Conservation (phyloP, 2,888 invertebrate species). For the Tenodera sinensis region DNA sequence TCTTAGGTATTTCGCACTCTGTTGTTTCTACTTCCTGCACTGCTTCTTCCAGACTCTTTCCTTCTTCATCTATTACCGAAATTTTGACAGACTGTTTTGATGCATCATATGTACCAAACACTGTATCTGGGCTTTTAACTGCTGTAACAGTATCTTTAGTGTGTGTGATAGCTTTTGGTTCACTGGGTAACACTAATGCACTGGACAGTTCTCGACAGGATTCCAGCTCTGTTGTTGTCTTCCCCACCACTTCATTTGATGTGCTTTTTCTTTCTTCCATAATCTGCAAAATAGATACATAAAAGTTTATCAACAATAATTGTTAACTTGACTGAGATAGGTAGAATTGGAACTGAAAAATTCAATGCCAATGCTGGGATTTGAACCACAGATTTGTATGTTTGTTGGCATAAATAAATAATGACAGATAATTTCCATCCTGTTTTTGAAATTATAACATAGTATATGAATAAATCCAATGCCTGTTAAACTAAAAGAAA, state of each 20-base stretch:
- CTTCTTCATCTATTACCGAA: conserved; percentile 58
- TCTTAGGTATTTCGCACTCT: neutral
- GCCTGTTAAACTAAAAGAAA: too few species aligned
- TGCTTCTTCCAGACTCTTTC: conserved; percentile 51
- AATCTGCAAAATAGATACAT: neutral
- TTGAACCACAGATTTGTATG: too few species aligned
- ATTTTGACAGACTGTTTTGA: conserved; percentile 70
- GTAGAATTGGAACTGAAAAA: too few species aligned
- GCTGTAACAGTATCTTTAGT: neutral
- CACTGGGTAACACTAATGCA: neutral
- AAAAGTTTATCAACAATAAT: too few species aligned
- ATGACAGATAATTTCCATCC: too few species aligned
- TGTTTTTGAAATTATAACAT: too few species aligned
- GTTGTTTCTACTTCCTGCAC: conserved; percentile 44
- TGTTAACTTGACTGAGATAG: too few species aligned
- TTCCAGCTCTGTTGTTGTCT: conserved; percentile 82
- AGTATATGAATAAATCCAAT: too few species aligned
- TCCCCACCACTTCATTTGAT: conserved; percentile 73
- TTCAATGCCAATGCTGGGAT: too few species aligned
- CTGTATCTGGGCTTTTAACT: conserved; percentile 34
- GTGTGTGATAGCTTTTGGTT: neutral
- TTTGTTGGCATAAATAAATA: too few species aligned
- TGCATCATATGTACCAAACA: conserved; percentile 70
- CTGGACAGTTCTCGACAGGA: conserved; percentile 54
- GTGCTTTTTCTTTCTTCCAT: neutral